Evolutionary conservation across 2,888 invertebrate species (phyloP).

Genomic region (Raillietiella orientalis): DNA sequence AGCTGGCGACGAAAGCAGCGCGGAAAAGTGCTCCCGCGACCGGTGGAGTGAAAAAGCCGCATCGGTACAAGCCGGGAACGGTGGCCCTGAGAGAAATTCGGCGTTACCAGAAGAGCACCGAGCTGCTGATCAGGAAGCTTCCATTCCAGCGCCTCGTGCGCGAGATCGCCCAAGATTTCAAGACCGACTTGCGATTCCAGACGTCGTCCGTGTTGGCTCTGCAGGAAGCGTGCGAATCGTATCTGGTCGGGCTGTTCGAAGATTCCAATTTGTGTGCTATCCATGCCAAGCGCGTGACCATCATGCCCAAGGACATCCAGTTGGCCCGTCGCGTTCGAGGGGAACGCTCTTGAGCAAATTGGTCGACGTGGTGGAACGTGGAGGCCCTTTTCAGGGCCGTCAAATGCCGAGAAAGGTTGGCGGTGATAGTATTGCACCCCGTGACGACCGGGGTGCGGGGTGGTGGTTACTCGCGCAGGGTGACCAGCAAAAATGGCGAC

Average conservation of each 20-base stretch:
- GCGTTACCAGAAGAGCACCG: conserved; percentile 84
- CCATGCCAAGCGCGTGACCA: conserved; percentile 20
- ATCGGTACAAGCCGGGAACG: conserved; percentile 79
- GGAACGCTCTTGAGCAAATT: conserved; percentile 19
- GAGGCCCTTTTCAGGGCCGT: no score
- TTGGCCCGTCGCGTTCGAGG: conserved; percentile 19
- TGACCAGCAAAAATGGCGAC: no score
- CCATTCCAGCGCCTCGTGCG: no score
- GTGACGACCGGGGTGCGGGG: no score
- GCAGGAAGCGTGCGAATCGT: conserved; percentile 18
- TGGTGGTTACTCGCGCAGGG: no score
- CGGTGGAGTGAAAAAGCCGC: no score
- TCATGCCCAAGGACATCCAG: conserved; percentile 27
- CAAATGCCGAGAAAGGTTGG: no score
- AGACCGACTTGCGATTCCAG: conserved; percentile 15
- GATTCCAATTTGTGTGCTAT: conserved; percentile 23
- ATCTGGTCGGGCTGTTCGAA: conserved; percentile 31
- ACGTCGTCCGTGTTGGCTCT: conserved; percentile 13
- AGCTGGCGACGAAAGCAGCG: no score
- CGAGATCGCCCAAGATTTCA: conserved; percentile 16
- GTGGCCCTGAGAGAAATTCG: conserved; percentile 87
- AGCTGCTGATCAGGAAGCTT: conserved; percentile 73
- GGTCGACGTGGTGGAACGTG: no score
- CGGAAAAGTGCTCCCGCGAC: no score
- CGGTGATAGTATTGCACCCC: no score